These are phyloP conservation scores for Protaetia brevitarsis DNA, from an alignment of 1,140 invertebrate species.

Conservation along the genomic window DNA sequence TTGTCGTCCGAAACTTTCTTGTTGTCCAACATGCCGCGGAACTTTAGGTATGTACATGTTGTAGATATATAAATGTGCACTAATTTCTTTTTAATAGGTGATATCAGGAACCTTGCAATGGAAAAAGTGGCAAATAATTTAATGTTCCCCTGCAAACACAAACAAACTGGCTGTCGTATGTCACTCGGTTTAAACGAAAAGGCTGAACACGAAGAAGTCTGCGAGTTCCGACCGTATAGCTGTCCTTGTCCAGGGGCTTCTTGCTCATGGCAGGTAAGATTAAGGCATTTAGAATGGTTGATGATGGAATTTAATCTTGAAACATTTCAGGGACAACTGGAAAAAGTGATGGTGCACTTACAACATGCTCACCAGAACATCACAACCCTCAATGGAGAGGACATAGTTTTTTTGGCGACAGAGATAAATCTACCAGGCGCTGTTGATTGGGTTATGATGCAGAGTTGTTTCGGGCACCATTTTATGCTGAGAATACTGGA, in stretches of 20 bases:
- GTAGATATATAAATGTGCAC: background rate
- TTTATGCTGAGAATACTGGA: constrained; percentile 99
- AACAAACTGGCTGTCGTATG: constrained; percentile 89
- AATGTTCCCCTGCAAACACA: constrained; percentile 98
- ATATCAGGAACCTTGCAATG: constrained; percentile 98
- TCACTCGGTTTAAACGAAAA: constrained; percentile 96
- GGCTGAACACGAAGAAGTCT: constrained; percentile 96
- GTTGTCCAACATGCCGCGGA: constrained; percentile 96
- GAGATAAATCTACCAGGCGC: constrained; percentile 99
- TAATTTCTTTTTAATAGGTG: constrained; percentile 60
- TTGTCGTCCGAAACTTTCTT: constrained; percentile 93
- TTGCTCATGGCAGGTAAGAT: constrained; percentile 87
- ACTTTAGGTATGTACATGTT: constrained; percentile 74
- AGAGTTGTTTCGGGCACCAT: constrained; percentile 97
- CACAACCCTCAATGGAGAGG: constrained; percentile 95
- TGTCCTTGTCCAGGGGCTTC: constrained; percentile 98
- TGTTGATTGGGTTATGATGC: constrained; percentile 99
- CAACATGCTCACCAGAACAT: constrained; percentile 98
- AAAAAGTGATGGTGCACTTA: constrained; percentile 87
- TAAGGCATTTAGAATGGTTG: constrained; percentile 24
- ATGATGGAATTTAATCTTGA: background rate
- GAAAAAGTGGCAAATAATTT: constrained; percentile 98
- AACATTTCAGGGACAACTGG: constrained; percentile 43
- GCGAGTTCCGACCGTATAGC: constrained; percentile 95
- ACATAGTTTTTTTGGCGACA: constrained; percentile 98